Base-by-base conservation (phyloP, 1,140 invertebrate species). In the Coenobita brevimanus region DNA sequence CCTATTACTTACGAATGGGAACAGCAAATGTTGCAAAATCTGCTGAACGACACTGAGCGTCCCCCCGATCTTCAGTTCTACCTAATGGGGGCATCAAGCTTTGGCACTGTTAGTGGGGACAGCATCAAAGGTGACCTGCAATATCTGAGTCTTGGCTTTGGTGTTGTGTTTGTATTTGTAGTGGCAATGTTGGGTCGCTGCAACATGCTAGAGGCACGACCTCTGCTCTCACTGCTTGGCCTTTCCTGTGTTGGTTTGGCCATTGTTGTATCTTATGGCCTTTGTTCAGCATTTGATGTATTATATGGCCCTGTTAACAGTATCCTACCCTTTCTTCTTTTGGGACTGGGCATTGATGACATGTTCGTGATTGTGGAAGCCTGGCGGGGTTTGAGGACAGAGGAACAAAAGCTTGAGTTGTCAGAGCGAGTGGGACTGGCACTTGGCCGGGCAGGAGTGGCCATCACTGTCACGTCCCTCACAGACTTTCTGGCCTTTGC, bases 291-390 rank as follows among this genome's bases (percentile, higher is more conserved):
- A 1, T 92, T 96, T 89, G 95, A 95, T 50, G 93, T 97, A 24
- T 94, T 95, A 6, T 97, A 96, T 92, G 96, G 96, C 2, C 96
- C 96, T 2, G 96, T 97, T 13, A 96, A 97, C 92, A 95, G 95
- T 38, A 95, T 96, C 41, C 93, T 97, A 89, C 96, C 96, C 4
- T 97, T 97, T 93, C 93, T 97, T 64, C 91, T 97, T 30, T 95
- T 97, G 93, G 96, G 96, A 91, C 94, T 96, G 36, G 96, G 96
- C 62, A 94, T 97, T 82, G 96, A 97, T 92, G 95, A 97, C 92
- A 96, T 96, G 93, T 96, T 97, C 93, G 94, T 97, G 1, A 95
- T 97, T 93, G 82, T 90, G 86, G 82, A 90, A 54, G 54, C 90
- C 0, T 90, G 90, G 90, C 86, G 79, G 50, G 88, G 87, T 57